Evolutionary conservation across 2,888 invertebrate genomes (phyloP).

Genomic region (Melanophora roralis): DNA sequence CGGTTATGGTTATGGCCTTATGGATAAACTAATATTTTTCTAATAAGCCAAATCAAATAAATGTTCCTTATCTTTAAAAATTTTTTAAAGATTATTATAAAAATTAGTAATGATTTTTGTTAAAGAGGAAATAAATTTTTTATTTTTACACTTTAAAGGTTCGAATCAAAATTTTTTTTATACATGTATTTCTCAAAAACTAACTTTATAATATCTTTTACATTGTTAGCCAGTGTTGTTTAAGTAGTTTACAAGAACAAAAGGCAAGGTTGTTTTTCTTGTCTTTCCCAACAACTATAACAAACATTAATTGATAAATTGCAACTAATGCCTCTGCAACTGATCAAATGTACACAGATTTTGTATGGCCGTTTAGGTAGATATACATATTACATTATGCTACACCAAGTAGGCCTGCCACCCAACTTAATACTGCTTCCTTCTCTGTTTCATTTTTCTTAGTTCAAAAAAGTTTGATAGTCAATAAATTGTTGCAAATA

Average conservation of each 20-base stretch:
- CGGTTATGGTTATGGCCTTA: too few species aligned
- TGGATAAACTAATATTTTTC: too few species aligned
- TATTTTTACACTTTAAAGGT: too few species aligned
- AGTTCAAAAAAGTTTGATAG: slow-evolving; percentile 1
- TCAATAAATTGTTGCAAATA: slow-evolving; percentile 38
- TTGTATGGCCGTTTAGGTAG: background rate
- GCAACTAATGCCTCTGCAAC: slow-evolving; percentile 63
- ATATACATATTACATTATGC: slow-evolving; percentile 8
- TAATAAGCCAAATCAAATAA: too few species aligned
- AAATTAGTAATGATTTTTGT: too few species aligned
- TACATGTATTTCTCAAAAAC: too few species aligned
- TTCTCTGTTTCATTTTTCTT: background rate
- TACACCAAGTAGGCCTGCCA: slow-evolving; percentile 43
- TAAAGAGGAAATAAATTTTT: too few species aligned
- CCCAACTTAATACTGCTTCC: slow-evolving; percentile 34
- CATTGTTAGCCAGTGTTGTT: too few species aligned
- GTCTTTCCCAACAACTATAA: slow-evolving; percentile 54
- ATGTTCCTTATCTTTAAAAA: too few species aligned
- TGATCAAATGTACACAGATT: slow-evolving; percentile 52
- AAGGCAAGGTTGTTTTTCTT: slow-evolving; percentile 57
- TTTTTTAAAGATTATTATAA: too few species aligned
- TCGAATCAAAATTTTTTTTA: too few species aligned
- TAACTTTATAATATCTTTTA: too few species aligned
- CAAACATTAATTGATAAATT: slow-evolving; percentile 63
- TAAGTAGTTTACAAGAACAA: slow-evolving; percentile 13